A percentile compares a stretch with the other conserved stretches of the same genome.
Conservation (phyloP, 2,113 vertebrate species). For the Atherinomorus stipes region DNA sequence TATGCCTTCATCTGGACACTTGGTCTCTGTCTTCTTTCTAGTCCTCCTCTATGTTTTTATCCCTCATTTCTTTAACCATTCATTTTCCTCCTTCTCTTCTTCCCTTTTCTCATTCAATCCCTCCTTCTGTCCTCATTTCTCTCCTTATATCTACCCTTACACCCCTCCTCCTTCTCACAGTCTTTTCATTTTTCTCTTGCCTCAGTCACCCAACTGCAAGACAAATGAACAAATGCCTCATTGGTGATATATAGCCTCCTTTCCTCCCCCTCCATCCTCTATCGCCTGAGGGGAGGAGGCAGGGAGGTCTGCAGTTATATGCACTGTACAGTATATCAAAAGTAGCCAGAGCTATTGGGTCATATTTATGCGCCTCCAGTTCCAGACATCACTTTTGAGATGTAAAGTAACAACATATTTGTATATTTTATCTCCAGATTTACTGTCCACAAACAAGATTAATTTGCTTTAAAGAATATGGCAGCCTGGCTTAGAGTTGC, state of each 20-base stretch:
- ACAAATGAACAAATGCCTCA: conserved; percentile 52
- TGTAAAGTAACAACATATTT: background rate
- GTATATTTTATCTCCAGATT: background rate
- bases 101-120: background rate
- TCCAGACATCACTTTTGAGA: background rate
- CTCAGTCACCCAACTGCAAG: conserved; percentile 41
- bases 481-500: too few species aligned
- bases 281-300: conserved; percentile 37
- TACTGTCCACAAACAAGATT: background rate
- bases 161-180: background rate
- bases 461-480: too few species aligned
- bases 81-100: conserved; percentile 12
- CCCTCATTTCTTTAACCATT: background rate
- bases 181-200: conserved; percentile 25
- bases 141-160: background rate
- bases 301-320: conserved; percentile 9
- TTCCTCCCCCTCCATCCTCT: conserved; percentile 36
- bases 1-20: background rate
- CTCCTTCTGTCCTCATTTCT: conserved; percentile 47
- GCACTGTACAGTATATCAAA: background rate
- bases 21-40: background rate
- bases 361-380: background rate
- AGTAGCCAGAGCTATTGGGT: conserved; percentile 3
- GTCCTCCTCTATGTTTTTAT: background rate
- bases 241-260: conserved; percentile 47